Evolutionary conservation across 2,888 invertebrate genomes (phyloP), one percentile per base, ranked within the genome.

Genomic region (Tryphoninae sp.): DNA sequence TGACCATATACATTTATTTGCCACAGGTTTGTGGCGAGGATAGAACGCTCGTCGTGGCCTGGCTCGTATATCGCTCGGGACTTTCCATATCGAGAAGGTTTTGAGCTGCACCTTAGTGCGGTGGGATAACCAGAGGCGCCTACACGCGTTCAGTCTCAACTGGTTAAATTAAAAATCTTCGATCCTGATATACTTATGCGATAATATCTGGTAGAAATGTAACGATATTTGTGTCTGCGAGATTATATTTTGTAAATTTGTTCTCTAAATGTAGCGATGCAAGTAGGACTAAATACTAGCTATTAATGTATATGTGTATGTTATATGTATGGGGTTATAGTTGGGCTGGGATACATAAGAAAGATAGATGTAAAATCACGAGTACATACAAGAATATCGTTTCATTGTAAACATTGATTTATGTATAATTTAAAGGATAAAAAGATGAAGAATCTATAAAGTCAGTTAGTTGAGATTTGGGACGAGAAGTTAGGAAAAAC

Each of bases 81-180:
- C 89, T 89, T 89, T 89, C 89, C 89, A 89, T 89, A 89, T 87
- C 83, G 87, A 88, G 89, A 83, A 88, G 86, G 85, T 88, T 89
- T 88, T 87, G 87, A 87, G 88, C 87, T 87, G 84, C 84, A 84
- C 84, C 88, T 86, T 78, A 64, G 82, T 86, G 87, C 86, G 77
- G 84, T 87, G 88, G 88, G 88, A 88, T 88, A 88, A 88, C 87
- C 88, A 87, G 89, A 84, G 87, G 88, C 88, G 89, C 88, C 88
- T 88, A 88, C 88, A 88, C 87, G 84, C 86, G 83, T 76, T 86
- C 84, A 84, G 85, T 82, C 87, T 86, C 83, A 83, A 86, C 84
- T 82, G 84, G 85, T 81, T 86, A 83, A 84, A 83, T 33, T 84
- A 85, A 84, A 86, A 88, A 86, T 87, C 84, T 84, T 86, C 86